A percentile compares a stretch with the other conserved stretches of the same genome.
These are phyloP conservation scores for Charaxes varanes DNA, from an alignment of 1,140 invertebrate genomes.

Conservation along the genomic window DNA sequence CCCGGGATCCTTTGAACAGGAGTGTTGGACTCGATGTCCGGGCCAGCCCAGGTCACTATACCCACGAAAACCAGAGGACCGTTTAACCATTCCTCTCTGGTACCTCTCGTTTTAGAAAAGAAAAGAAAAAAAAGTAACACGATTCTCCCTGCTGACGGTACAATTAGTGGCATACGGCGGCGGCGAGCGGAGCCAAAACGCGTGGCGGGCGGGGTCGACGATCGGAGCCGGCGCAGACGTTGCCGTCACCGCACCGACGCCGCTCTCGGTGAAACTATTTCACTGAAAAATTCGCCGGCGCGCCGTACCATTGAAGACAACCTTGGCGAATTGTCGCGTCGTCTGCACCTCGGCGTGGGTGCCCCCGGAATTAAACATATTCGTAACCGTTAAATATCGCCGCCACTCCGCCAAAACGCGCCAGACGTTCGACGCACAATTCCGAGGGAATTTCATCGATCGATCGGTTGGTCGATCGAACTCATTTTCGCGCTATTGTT, in stretches of 20 bases:
- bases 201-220: constrained; percentile 51
- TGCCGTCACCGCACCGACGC: constrained; percentile 52
- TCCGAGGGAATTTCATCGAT: constrained; percentile 2
- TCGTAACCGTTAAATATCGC: constrained; percentile 55
- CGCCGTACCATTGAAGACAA: constrained; percentile 61
- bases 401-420: constrained; percentile 37
- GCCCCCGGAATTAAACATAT: constrained; percentile 35
- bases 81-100: no score
- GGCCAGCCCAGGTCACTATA: no score
- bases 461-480: no score
- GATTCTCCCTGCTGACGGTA: no score
- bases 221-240: constrained; percentile 53
- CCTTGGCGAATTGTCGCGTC: constrained; percentile 66
- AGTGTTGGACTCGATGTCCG: no score
- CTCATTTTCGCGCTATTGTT: no score
- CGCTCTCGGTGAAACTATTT: constrained; percentile 65
- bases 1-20: no score
- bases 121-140: not conserved
- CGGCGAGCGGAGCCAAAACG: constrained; percentile 49
- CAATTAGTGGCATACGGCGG: constrained; percentile 31
- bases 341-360: constrained; percentile 58
- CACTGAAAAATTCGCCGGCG: constrained; percentile 65
- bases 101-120: not conserved
- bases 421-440: no score
- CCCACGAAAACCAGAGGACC: no score